Conservation (phyloP, 2,113 vertebrate species). For the Trematomus loennbergii region DNA sequence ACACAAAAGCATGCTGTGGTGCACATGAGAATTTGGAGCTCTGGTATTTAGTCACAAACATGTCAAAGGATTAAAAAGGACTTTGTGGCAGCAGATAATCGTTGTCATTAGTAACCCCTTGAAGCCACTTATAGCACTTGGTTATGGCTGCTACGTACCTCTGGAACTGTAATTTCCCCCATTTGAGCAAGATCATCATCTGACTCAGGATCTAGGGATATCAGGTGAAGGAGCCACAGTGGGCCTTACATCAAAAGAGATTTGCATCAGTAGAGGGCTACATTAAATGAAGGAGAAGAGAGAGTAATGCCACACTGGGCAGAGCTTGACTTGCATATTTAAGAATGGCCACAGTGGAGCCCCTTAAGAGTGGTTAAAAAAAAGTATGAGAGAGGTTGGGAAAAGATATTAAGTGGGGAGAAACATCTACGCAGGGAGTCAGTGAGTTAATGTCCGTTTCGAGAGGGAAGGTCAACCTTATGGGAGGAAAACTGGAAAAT, state of each 20-base stretch:
- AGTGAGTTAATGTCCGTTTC: conserved; percentile 18
- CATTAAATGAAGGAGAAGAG: neutral
- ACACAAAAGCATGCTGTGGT: neutral
- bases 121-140: neutral
- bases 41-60: neutral
- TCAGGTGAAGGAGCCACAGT: neutral
- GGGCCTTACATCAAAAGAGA: neutral
- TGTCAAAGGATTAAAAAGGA: neutral
- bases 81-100: neutral
- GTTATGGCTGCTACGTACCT: neutral
- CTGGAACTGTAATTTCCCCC: neutral
- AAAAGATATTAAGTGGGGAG: conserved; percentile 13
- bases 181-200: neutral
- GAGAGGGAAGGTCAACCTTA: neutral
- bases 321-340: conserved; percentile 15
- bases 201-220: conserved; percentile 4
- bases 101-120: neutral
- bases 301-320: neutral
- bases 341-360: neutral
- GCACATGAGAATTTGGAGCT: neutral
- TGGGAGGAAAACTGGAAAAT: neutral
- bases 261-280: neutral
- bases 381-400: neutral
- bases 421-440: neutral
- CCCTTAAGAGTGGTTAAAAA: neutral